These are phyloP conservation scores for Pygoscelis adeliae DNA, from an alignment of 2,113 vertebrate species.

Conservation along the genomic window DNA sequence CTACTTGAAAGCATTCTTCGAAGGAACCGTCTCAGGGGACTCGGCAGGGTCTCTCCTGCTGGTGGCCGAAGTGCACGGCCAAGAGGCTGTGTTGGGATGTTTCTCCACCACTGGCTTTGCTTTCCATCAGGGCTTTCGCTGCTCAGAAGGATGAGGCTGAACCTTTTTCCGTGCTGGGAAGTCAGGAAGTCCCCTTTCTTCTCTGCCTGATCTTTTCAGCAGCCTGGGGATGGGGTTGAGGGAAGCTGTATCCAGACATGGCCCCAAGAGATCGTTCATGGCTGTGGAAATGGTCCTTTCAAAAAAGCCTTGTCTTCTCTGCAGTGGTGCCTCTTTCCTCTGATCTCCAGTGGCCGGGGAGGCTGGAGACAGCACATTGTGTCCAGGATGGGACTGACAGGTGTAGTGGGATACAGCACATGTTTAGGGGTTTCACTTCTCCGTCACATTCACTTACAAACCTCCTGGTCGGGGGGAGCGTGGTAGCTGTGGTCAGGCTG, in stretches of 20 bases:
- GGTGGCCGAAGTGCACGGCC: background rate
- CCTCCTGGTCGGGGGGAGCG: background rate
- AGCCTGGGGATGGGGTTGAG: background rate
- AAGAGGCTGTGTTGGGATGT: background rate
- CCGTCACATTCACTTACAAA: background rate
- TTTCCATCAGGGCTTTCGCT: background rate
- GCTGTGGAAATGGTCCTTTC: background rate
- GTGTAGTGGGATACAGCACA: rapidly evolving
- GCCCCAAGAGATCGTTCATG: background rate
- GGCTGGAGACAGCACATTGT: background rate
- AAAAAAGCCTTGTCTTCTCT: background rate
- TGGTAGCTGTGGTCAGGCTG: background rate
- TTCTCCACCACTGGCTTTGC: background rate
- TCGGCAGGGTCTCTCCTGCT: background rate
- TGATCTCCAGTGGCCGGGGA: background rate
- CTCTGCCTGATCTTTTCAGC: background rate
- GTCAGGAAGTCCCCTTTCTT: background rate
- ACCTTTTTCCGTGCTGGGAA: background rate
- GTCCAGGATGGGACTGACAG: background rate
- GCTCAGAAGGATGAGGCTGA: background rate
- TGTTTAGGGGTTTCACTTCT: background rate
- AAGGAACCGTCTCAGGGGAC: background rate
- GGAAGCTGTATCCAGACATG: background rate
- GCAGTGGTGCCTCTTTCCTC: background rate
- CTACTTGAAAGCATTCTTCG: slow-evolving; percentile 35